Evolutionary conservation across 2,113 vertebrate species (phyloP).

Genomic region (Geococcyx californianus): DNA sequence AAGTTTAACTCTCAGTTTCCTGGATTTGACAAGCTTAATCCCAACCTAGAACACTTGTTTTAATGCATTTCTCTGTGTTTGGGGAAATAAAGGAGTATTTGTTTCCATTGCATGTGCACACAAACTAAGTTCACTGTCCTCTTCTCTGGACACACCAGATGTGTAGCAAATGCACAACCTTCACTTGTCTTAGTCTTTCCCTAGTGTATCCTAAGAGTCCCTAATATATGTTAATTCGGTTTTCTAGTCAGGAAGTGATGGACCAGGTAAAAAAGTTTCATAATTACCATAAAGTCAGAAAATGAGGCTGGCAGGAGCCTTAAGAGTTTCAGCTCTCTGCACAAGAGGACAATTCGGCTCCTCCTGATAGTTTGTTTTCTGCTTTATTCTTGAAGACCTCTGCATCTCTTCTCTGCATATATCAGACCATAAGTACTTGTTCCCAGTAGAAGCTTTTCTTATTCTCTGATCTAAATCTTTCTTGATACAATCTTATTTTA

Average conservation of each 20-base stretch:
- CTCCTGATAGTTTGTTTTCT: not conserved
- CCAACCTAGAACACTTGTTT: not conserved
- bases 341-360: not conserved
- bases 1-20: constrained; percentile 59
- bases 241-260: not conserved
- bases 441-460: not conserved
- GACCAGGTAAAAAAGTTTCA: not conserved
- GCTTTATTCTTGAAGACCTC: not conserved
- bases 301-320: not conserved
- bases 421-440: not conserved
- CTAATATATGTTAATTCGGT: not conserved
- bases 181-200: not conserved
- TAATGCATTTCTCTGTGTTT: not conserved
- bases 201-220: not conserved
- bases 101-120: not conserved
- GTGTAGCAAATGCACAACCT: not conserved
- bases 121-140: not conserved
- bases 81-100: constrained; percentile 12
- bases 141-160: not conserved
- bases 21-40: constrained; percentile 38
- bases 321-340: not conserved
- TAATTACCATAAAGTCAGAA: not conserved
- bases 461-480: not conserved
- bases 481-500: not conserved
- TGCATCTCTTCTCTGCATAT: not conserved